A percentile compares a stretch with the other conserved stretches of the same genome.
Conservation (phyloP, 2,797 vertebrate genomes). For the Picus viridis region DNA sequence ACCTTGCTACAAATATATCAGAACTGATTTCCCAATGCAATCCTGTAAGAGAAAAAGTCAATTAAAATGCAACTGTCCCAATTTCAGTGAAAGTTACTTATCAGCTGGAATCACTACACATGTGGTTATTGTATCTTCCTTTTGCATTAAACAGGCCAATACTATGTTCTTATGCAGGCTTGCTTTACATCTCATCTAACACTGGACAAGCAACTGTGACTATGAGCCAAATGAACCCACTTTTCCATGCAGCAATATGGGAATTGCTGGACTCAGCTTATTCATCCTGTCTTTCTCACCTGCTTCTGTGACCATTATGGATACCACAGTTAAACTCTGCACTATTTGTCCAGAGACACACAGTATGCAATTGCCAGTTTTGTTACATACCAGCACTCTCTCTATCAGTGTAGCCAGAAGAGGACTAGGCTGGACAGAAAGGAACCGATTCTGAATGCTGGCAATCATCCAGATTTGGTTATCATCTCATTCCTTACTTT, state of each 20-base stretch:
- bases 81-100: constrained; percentile 71
- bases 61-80: constrained; percentile 79
- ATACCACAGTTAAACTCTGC: neutral
- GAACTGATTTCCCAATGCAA: constrained; percentile 65
- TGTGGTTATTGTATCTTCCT: constrained; percentile 20
- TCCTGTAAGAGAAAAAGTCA: constrained; percentile 67
- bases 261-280: neutral
- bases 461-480: constrained; percentile 9
- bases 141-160: constrained; percentile 3
- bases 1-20: constrained; percentile 56
- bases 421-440: constrained; percentile 25
- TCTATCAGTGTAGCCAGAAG: neutral
- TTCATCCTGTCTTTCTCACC: constrained; percentile 43
- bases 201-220: constrained; percentile 10
- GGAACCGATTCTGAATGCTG: constrained; percentile 1
- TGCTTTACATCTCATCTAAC: constrained; percentile 1
- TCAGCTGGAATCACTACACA: constrained; percentile 63
- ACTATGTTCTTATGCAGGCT: neutral
- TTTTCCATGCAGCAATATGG: constrained; percentile 14
- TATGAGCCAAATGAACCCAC: constrained; percentile 35
- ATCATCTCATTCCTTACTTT: constrained; percentile 33
- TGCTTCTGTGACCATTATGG: neutral
- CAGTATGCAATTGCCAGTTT: neutral
- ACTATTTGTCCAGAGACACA: neutral
- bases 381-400: neutral